phyloP scores from a whole-genome alignment of 2,888 invertebrate species.

The Cheiracanthium punctorium region DNA sequence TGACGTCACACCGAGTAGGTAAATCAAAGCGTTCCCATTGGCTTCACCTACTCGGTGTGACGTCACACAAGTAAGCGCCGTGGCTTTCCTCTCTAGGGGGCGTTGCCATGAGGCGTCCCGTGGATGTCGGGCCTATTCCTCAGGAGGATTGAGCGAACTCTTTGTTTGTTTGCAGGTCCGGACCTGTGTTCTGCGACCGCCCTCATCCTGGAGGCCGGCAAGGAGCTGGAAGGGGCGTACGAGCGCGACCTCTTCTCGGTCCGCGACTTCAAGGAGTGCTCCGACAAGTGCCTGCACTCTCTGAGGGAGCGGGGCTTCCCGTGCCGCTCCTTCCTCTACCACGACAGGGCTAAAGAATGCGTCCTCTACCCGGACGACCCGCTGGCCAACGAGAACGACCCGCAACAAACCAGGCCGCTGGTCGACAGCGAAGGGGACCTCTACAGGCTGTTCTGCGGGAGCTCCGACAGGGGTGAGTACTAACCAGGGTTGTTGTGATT shows the following conservation, averaged over 20 bases:
- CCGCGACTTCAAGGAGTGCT: conserved; percentile 71
- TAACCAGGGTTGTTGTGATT: not conserved
- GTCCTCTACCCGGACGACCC: conserved; percentile 91
- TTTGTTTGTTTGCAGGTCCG: conserved; percentile 45
- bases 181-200: conserved; percentile 72
- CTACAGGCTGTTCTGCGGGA: conserved; percentile 72
- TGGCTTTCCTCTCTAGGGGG: no score
- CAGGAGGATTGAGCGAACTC: no score
- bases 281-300: conserved; percentile 71
- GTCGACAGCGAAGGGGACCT: conserved; percentile 71
- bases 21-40: no score
- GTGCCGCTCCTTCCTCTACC: conserved; percentile 85
- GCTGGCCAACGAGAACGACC: conserved; percentile 55
- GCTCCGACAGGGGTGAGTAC: conserved; percentile 71
- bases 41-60: no score
- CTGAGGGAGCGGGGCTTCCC: conserved; percentile 72
- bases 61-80: no score
- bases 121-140: no score
- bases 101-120: no score
- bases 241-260: conserved; percentile 71
- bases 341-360: conserved; percentile 89
- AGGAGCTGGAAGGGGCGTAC: conserved; percentile 72
- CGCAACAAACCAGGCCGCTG: conserved; percentile 62
- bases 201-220: conserved; percentile 72
- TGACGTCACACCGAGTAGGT: no score